Evolutionary conservation across 2,888 invertebrate genomes (phyloP).

Genomic region (Merodon equestris): DNA sequence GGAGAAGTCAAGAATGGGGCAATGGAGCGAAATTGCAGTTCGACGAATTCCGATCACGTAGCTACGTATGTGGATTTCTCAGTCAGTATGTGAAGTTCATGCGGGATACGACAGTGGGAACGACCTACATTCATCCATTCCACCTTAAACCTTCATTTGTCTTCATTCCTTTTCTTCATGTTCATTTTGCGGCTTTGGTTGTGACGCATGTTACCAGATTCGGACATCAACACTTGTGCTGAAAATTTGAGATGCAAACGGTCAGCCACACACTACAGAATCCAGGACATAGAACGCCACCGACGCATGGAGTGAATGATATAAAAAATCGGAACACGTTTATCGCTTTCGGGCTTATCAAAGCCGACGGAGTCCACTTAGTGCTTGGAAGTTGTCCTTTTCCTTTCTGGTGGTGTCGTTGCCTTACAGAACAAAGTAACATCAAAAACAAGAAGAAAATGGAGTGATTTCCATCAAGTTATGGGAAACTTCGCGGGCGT

Average conservation of each 20-base stretch:
- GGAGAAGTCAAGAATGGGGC: constrained; percentile 2
- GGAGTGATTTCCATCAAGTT: constrained; percentile 27
- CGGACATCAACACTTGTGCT: constrained; percentile 55
- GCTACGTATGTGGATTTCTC: constrained; percentile 41
- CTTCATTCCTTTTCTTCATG: not conserved
- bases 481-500: constrained; percentile 27
- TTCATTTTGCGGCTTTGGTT: constrained; percentile 13
- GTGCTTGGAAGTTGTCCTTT: constrained; percentile 55
- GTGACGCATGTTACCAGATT: constrained; percentile 38
- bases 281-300: not conserved
- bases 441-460: constrained; percentile 60
- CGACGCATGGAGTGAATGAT: not conserved
- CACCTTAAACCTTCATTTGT: constrained; percentile 48
- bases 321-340: constrained; percentile 64
- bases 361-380: constrained; percentile 51
- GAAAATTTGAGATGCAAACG: constrained; percentile 21
- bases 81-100: constrained; percentile 67
- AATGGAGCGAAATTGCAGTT: constrained; percentile 33
- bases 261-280: no score
- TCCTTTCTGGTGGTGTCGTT: no score
- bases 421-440: constrained; percentile 16
- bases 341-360: constrained; percentile 49
- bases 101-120: constrained; percentile 4
- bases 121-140: constrained; percentile 59
- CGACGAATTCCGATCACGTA: constrained; percentile 62